These are phyloP conservation scores for Diabrotica undecimpunctata DNA, from an alignment of 1,140 invertebrate species.

Conservation along the genomic window DNA sequence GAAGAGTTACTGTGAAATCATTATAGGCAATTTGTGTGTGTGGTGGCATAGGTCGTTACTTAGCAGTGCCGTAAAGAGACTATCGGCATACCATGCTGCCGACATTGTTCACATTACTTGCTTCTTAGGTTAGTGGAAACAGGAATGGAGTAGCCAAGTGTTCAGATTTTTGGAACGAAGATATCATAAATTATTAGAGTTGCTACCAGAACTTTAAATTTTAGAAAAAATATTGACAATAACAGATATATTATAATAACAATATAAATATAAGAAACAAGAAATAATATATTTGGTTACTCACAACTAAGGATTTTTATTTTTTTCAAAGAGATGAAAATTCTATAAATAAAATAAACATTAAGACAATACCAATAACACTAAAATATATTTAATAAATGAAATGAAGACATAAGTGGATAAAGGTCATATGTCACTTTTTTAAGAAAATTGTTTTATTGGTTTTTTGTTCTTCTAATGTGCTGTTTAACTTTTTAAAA, in stretches of 20 bases:
- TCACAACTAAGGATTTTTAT: too few relatives aligned
- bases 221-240: not conserved
- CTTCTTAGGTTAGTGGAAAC: not conserved
- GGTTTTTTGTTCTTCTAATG: too few relatives aligned
- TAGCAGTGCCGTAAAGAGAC: constrained; percentile 29
- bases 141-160: not conserved
- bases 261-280: not conserved
- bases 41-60: constrained; percentile 30
- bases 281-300: too few relatives aligned
- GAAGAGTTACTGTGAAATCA: constrained; percentile 29
- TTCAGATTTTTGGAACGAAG: too few relatives aligned
- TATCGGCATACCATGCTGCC: constrained; percentile 18
- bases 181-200: not conserved
- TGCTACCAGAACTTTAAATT: not conserved
- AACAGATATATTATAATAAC: not conserved
- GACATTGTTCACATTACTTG: constrained; percentile 32
- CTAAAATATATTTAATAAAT: too few relatives aligned
- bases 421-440: too few relatives aligned
- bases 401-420: too few relatives aligned
- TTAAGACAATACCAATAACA: too few relatives aligned
- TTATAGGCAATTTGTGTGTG: constrained; percentile 39
- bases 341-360: too few relatives aligned
- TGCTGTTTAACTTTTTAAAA: too few relatives aligned
- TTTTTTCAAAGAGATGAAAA: too few relatives aligned
- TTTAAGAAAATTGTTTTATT: too few relatives aligned